These are phyloP conservation scores for Zapornia atra DNA, from an alignment of 2,113 vertebrate species.

Conservation along the genomic window DNA sequence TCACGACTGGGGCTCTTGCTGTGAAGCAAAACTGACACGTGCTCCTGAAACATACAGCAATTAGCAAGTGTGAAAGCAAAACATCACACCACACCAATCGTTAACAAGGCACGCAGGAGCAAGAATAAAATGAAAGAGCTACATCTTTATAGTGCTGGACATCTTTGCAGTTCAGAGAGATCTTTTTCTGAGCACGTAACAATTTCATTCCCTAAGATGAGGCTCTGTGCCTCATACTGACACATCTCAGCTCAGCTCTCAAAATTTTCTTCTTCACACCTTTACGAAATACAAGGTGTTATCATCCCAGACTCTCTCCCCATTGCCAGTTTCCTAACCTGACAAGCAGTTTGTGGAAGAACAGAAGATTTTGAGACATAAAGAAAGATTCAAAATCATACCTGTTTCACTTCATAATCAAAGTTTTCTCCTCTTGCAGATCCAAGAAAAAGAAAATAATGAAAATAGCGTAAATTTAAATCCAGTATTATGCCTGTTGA, in stretches of 20 bases:
- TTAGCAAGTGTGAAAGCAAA: slow-evolving; percentile 20
- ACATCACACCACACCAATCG: not conserved
- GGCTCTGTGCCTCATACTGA: not conserved
- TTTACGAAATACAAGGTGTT: accelerated
- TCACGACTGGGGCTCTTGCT: not conserved
- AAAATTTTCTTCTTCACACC: not conserved
- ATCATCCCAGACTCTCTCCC: not conserved
- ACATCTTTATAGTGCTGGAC: not conserved
- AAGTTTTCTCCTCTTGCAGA: not conserved
- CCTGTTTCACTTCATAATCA: not conserved
- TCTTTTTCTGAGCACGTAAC: not conserved
- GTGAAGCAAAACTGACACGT: not conserved
- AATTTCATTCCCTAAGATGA: not conserved
- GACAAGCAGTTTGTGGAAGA: not conserved
- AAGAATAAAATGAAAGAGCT: not conserved
- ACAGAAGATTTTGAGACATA: not conserved
- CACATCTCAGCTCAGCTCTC: not conserved
- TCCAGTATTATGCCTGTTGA: not conserved
- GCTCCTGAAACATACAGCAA: not conserved
- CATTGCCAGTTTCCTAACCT: not conserved
- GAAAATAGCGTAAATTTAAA: no score
- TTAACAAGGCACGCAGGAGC: not conserved
- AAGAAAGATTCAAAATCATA: not conserved
- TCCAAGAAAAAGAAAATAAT: not conserved
- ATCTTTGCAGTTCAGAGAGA: not conserved